phyloP scores from a whole-genome alignment of 1,140 invertebrate genomes.

The Tribolium madens region DNA sequence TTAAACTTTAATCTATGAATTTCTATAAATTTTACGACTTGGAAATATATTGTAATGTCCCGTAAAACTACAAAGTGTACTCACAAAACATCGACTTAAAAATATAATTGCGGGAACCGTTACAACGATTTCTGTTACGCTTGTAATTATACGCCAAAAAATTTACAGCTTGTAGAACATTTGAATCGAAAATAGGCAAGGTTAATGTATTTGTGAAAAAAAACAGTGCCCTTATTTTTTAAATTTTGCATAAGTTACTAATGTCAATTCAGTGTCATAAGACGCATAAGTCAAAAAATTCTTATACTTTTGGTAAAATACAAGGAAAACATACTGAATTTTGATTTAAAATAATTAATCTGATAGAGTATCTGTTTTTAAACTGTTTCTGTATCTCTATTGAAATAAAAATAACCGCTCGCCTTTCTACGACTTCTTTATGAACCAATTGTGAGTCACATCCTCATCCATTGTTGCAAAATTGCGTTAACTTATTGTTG shows the following conservation, averaged over 20 bases:
- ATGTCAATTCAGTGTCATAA: too few relatives aligned
- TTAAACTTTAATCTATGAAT: not conserved
- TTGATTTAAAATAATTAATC: too few relatives aligned
- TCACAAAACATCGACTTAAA: not conserved
- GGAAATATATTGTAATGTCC: not conserved
- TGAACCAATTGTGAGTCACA: not conserved
- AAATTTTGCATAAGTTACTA: too few relatives aligned
- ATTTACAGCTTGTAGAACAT: not conserved
- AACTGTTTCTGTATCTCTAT: not conserved
- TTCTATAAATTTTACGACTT: not conserved
- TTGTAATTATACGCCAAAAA: not conserved
- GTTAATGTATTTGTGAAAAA: too few relatives aligned
- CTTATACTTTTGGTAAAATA: not conserved
- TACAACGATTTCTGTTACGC: not conserved
- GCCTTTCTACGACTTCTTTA: conserved; percentile 2
- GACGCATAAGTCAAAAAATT: not conserved
- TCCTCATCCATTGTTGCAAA: conserved; percentile 14
- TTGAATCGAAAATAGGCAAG: not conserved
- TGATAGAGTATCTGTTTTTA: not conserved
- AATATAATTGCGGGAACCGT: not conserved
- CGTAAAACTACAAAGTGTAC: not conserved
- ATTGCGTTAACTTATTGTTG: not conserved
- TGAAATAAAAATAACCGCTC: conserved; percentile 20
- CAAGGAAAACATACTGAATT: too few relatives aligned
- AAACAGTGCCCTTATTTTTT: too few relatives aligned